phyloP scores from a whole-genome alignment of 2,888 invertebrate genomes.

The Drosophila fungiperda region DNA sequence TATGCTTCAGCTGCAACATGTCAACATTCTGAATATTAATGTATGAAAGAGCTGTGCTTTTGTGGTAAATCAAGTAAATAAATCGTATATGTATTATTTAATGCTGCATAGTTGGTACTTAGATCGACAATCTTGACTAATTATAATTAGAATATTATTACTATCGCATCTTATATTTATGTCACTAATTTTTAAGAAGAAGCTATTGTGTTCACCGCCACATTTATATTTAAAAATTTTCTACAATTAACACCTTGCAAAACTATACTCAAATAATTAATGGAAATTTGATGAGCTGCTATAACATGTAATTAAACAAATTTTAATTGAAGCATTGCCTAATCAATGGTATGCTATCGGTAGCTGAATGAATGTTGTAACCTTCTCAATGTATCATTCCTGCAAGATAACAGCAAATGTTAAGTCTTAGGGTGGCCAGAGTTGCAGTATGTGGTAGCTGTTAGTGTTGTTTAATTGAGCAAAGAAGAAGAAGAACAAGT shows the following conservation, averaged over 20 bases:
- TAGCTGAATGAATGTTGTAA: not conserved
- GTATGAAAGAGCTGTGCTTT: not conserved
- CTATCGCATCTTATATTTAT: conserved; percentile 5
- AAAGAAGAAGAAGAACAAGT: conserved; percentile 36
- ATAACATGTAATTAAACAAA: too few species aligned
- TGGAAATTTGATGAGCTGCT: not conserved
- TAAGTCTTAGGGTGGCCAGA: conserved; percentile 25
- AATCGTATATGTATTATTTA: not conserved
- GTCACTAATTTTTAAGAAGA: conserved; percentile 4
- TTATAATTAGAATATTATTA: not conserved
- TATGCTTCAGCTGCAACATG: not conserved
- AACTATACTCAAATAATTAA: too few species aligned
- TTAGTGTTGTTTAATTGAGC: conserved; percentile 26
- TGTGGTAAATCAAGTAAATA: not conserved
- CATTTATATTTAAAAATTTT: not conserved
- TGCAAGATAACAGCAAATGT: conserved; percentile 8
- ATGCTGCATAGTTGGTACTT: not conserved
- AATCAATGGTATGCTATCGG: not conserved
- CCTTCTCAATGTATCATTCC: not conserved
- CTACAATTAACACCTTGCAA: not conserved
- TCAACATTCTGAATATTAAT: not conserved
- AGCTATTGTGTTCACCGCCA: conserved; percentile 3
- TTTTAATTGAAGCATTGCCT: not conserved
- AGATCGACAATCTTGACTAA: not conserved
- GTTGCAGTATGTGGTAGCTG: not conserved